Evolutionary conservation across 2,888 invertebrate species (phyloP).

Genomic region (Noctua janthe): DNA sequence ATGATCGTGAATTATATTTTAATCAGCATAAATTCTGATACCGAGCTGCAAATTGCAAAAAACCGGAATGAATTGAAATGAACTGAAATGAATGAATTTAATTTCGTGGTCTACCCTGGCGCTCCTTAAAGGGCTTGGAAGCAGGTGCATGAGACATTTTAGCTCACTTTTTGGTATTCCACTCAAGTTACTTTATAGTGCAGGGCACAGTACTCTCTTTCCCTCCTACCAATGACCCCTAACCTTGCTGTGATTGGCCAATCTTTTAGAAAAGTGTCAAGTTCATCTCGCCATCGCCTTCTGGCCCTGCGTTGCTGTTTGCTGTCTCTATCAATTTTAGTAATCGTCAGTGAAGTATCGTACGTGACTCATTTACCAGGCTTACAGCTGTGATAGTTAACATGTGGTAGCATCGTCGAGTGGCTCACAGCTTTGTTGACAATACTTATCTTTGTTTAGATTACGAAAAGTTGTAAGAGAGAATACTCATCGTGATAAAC

Average conservation of each 20-base stretch:
- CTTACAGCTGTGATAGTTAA: background rate
- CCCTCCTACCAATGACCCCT: too few relatives aligned
- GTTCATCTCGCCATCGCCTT: too few relatives aligned
- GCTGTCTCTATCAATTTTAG: background rate
- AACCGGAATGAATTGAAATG: too few relatives aligned
- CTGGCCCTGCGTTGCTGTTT: too few relatives aligned
- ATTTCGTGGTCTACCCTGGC: too few relatives aligned
- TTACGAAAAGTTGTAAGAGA: conserved; percentile 9
- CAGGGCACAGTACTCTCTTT: too few relatives aligned
- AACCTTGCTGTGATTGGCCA: too few relatives aligned
- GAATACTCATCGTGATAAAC: conserved; percentile 22
- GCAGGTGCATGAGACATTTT: background rate
- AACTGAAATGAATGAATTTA: too few relatives aligned
- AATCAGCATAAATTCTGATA: too few relatives aligned
- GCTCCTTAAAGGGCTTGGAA: background rate
- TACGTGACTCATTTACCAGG: background rate
- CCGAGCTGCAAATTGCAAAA: too few relatives aligned
- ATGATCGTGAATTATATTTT: too few relatives aligned
- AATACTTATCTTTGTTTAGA: conserved; percentile 21
- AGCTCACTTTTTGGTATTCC: background rate
- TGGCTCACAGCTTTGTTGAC: conserved; percentile 25
- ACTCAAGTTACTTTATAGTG: background rate
- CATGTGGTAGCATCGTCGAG: conserved; percentile 7
- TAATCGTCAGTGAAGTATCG: background rate
- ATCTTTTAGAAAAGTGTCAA: too few relatives aligned